Base-by-base conservation (phyloP, 2,113 vertebrate species). In the Fukomys damarensis region DNA sequence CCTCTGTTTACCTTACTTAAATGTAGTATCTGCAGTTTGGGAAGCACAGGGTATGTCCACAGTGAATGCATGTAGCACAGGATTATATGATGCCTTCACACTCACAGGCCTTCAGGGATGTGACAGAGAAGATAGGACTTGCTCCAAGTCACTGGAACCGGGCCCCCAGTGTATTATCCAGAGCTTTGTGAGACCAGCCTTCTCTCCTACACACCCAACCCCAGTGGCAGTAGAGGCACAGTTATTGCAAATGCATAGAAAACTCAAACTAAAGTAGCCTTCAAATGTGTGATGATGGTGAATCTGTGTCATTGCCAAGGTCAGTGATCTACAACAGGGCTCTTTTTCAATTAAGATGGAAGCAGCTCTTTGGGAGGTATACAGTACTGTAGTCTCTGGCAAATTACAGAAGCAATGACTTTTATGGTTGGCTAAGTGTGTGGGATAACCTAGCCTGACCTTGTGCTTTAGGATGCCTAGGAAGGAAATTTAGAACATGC, bases 401-500 rank as follows among this genome's bases (percentile, higher is more conserved):
- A 97, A 98, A 98, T 19, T 52, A 1, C 13, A 87, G 35, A 76
- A 12, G 9, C 65, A 19, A 0, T 77, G 59, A 46, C 14, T 79
- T 86, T 43, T 2, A 61, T 30, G 65, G 59, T 43, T 66, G 32
- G 70, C 76, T 81, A 88, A 19, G 32, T 59, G 12, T 94, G 32
- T 52, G 32, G 61, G 63, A 49, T 66, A 41, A 49, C 26, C 58
- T 88, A 66, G 49, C 3, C 28, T 76, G n/a, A n/a, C n/a, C 22
- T 70, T 46, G 19, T 86, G 68, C 88, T 35, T 6, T 46, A 81
- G 22, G n/a, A 46, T 43, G 2, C 98, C 93, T 97, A 98, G 80
- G 85, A 95, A 98, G 96, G 96, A 97, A 98, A 98, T 98, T 98
- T 98, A 98, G 98, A 98, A 98, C 98, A 97, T 98, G 98, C 98